phyloP scores from a whole-genome alignment of 1,140 invertebrate species.

The Heliothis subflexa region DNA sequence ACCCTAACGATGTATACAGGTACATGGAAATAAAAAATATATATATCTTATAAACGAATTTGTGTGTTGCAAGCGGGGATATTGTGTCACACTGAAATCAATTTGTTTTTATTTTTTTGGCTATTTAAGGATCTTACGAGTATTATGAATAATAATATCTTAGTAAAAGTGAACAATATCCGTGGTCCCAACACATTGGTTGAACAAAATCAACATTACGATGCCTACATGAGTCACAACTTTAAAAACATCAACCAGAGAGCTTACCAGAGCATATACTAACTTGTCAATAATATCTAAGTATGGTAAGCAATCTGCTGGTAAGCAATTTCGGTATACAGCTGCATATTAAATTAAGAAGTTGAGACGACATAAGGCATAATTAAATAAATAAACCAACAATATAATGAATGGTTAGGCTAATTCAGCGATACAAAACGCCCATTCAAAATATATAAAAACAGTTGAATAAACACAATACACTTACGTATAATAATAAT shows the following conservation, averaged over 20 bases:
- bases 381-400: not conserved
- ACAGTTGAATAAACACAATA: not conserved
- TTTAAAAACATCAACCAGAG: slow-evolving; percentile 1
- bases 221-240: not conserved
- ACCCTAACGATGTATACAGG: slow-evolving; percentile 8
- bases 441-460: not conserved
- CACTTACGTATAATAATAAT: no score
- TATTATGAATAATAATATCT: not conserved
- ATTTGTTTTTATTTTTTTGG: no score
- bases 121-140: no score
- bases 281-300: no score
- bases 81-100: not conserved
- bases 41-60: not conserved
- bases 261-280: no score
- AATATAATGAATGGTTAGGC: slow-evolving; percentile 6
- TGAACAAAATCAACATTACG: slow-evolving; percentile 1
- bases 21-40: slow-evolving; percentile 31
- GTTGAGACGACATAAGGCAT: not conserved
- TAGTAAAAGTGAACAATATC: slow-evolving; percentile 1
- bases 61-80: slow-evolving; percentile 10
- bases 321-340: no score
- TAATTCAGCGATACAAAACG: not conserved
- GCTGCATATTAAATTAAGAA: not conserved
- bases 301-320: no score
- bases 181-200: not conserved